Conservation (phyloP, 2,113 vertebrate species). For the Suncus etruscus region DNA sequence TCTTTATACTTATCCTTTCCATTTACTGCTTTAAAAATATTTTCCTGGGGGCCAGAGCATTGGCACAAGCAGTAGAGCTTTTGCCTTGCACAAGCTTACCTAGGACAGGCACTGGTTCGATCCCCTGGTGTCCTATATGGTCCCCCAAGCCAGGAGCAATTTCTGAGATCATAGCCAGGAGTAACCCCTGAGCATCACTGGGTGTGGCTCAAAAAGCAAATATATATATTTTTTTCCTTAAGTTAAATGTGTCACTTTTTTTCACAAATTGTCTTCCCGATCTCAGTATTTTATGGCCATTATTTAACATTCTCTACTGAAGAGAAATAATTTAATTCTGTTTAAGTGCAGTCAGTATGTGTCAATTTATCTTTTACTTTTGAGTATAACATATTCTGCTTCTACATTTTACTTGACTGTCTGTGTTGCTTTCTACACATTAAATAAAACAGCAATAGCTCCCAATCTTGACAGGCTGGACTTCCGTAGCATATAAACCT, state of each 20-base stretch:
- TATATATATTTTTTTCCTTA: background rate
- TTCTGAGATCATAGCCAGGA: too few species aligned
- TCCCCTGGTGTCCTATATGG: too few species aligned
- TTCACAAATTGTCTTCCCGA: constrained; percentile 10
- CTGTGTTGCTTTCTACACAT: background rate
- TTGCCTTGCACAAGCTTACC: too few species aligned
- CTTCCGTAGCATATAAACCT: background rate
- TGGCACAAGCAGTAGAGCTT: too few species aligned
- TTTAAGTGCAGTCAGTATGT: background rate
- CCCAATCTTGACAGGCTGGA: background rate
- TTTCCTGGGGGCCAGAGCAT: too few species aligned
- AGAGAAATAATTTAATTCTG: background rate
- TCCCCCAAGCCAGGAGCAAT: too few species aligned
- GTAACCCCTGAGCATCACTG: too few species aligned
- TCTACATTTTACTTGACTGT: constrained; percentile 27
- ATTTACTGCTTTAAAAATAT: background rate
- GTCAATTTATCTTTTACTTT: background rate
- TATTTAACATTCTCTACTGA: constrained; percentile 8
- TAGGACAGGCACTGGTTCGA: too few species aligned
- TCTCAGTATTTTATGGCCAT: background rate
- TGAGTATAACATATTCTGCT: background rate
- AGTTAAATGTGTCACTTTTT: background rate
- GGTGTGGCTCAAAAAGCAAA: too few species aligned
- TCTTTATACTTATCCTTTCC: background rate
- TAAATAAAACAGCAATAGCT: background rate